Percentiles rank a stretch among this genome's conserved stretches.
Conservation (phyloP, 1,140 invertebrate species). For the Ctenoplectra terminalis region DNA sequence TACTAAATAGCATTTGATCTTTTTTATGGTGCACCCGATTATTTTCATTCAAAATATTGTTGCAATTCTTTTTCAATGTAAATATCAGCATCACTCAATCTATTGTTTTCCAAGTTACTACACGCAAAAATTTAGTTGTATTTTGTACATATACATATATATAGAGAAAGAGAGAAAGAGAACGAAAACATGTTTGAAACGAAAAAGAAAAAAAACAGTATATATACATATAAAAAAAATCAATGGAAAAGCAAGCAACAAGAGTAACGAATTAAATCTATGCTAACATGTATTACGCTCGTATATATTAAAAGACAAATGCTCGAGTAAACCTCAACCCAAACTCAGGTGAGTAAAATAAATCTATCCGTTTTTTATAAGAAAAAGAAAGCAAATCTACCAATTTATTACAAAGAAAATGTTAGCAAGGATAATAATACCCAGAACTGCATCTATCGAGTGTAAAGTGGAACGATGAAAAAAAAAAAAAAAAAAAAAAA, state of each 20-base stretch:
- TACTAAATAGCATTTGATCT: slow-evolving; percentile 29
- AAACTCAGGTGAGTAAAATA: slow-evolving; percentile 79
- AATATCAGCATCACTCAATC: slow-evolving; percentile 30
- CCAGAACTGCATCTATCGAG: slow-evolving; percentile 68
- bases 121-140: slow-evolving; percentile 10
- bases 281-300: slow-evolving; percentile 50
- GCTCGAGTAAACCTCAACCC: slow-evolving; percentile 78
- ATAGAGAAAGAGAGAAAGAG: slow-evolving; percentile 19
- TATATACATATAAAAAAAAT: slow-evolving; percentile 24
- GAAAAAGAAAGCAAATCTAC: slow-evolving; percentile 50
- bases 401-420: slow-evolving; percentile 40
- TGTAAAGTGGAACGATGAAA: slow-evolving; percentile 51
- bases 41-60: slow-evolving; percentile 35
- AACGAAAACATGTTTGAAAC: slow-evolving; percentile 20
- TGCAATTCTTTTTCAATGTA: slow-evolving; percentile 29
- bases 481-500: too few relatives aligned
- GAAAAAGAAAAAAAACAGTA: slow-evolving; percentile 21
- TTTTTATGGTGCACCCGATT: slow-evolving; percentile 30
- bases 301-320: slow-evolving; percentile 71
- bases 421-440: slow-evolving; percentile 40
- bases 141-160: background rate
- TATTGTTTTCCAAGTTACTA: slow-evolving; percentile 28
- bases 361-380: slow-evolving; percentile 76
- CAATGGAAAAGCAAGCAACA: slow-evolving; percentile 53
- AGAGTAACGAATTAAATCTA: slow-evolving; percentile 47